phyloP scores from a whole-genome alignment of 2,113 vertebrate genomes.

The Tupaia tana region DNA sequence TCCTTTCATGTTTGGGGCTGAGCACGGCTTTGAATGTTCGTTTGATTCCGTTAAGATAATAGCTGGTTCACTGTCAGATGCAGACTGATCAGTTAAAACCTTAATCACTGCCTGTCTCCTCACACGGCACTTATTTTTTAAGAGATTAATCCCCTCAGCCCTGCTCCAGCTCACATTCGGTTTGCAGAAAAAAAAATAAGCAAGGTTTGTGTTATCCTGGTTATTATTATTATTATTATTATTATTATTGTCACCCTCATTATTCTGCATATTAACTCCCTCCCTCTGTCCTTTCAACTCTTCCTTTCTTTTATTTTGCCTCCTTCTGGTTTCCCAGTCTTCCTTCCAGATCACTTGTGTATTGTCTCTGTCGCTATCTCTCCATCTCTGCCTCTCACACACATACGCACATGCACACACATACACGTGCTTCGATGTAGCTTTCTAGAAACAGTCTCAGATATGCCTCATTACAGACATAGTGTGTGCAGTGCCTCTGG shows the following conservation, averaged over 20 bases:
- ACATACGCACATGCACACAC: background rate
- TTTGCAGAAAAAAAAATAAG: conserved; percentile 78
- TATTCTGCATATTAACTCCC: conserved; percentile 73
- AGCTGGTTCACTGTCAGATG: conserved; percentile 99
- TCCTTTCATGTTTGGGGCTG: conserved; percentile 99
- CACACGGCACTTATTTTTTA: conserved; percentile 95
- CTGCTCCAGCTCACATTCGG: conserved; percentile 90
- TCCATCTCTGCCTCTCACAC: background rate
- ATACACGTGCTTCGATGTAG: accelerated
- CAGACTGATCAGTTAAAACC: conserved; percentile 99
- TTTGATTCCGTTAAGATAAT: conserved; percentile 99
- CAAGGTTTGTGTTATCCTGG: conserved; percentile 72
- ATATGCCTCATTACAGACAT: background rate
- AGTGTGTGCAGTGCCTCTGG: accelerated
- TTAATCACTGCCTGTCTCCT: conserved; percentile 99
- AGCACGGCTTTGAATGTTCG: conserved; percentile 98
- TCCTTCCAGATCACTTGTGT: background rate
- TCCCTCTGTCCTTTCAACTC: conserved; percentile 54
- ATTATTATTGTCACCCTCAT: background rate
- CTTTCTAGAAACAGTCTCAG: background rate
- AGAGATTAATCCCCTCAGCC: conserved; percentile 94
- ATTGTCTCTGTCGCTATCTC: background rate
- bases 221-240: conserved; percentile 71
- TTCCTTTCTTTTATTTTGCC: background rate
- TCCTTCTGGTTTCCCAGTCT: background rate